phyloP scores from a whole-genome alignment of 2,797 vertebrate species.

The Cephalopachus bancanus region DNA sequence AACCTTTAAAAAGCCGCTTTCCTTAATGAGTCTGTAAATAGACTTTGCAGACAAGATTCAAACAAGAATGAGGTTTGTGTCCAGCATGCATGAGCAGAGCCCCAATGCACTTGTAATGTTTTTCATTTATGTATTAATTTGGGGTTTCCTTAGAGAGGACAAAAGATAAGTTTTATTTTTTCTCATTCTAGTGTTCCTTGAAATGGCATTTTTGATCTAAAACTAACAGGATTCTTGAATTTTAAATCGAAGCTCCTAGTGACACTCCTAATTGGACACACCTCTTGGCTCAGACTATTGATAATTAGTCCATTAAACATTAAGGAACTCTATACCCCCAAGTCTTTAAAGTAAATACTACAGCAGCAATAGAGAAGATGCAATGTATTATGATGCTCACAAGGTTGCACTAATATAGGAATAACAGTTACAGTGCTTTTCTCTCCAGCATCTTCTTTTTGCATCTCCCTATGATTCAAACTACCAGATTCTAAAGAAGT shows the following conservation, averaged over 20 bases:
- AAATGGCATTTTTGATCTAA: conserved; percentile 54
- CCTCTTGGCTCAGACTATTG: conserved; percentile 53
- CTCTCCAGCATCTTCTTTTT: not conserved
- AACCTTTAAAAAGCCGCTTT: conserved; percentile 55
- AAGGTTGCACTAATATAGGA: not conserved
- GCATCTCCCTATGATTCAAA: not conserved
- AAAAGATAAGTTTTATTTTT: conserved; percentile 41
- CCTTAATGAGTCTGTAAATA: conserved; percentile 19
- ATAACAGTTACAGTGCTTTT: not conserved
- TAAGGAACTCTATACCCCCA: conserved; percentile 28
- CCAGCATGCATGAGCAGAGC: not conserved
- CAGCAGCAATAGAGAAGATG: conserved; percentile 22
- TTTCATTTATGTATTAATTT: conserved; percentile 47
- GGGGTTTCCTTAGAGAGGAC: conserved; percentile 6
- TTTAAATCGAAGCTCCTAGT: conserved; percentile 57
- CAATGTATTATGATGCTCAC: conserved; percentile 34
- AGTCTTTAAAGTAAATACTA: conserved; percentile 67
- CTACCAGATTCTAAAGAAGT: not conserved
- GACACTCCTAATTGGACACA: conserved; percentile 69
- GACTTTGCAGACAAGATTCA: not conserved
- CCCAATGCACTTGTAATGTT: not conserved
- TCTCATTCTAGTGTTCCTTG: conserved; percentile 57
- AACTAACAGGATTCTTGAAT: conserved; percentile 60
- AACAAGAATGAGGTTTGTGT: not conserved
- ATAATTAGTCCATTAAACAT: conserved; percentile 74